phyloP scores from a whole-genome alignment of 2,888 invertebrate species.

The Troides aeacus region DNA sequence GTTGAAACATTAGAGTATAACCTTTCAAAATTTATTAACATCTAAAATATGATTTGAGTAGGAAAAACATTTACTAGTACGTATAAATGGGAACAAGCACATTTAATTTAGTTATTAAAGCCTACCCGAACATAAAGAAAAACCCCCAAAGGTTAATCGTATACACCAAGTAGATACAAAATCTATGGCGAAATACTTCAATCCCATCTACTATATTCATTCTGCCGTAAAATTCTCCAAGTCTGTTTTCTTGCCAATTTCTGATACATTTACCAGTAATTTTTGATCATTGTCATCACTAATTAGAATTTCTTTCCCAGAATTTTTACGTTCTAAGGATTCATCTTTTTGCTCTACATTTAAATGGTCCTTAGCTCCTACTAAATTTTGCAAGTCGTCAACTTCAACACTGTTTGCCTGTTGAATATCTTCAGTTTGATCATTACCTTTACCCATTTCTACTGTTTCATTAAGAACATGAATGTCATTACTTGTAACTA shows the following conservation, averaged over 20 bases:
- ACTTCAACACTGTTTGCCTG: slow-evolving; percentile 29
- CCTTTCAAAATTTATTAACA: neutral
- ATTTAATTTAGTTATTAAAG: neutral
- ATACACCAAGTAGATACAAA: slow-evolving; percentile 15
- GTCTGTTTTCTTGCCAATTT: slow-evolving; percentile 9
- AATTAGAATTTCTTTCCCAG: slow-evolving; percentile 10
- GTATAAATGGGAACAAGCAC: neutral
- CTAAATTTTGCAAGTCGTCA: slow-evolving; percentile 14
- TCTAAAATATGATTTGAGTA: neutral
- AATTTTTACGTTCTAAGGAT: slow-evolving; percentile 3
- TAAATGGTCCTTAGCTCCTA: slow-evolving; percentile 1
- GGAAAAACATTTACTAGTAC: neutral
- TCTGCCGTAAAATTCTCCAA: slow-evolving; percentile 8
- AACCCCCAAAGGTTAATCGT: neutral
- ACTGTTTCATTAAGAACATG: slow-evolving; percentile 61
- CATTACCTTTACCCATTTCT: slow-evolving; percentile 50
- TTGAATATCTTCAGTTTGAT: slow-evolving; percentile 35
- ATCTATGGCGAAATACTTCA: slow-evolving; percentile 1
- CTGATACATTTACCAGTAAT: slow-evolving; percentile 14
- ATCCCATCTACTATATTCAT: neutral
- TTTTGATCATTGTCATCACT: slow-evolving; percentile 16
- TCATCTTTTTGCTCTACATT: slow-evolving; percentile 1
- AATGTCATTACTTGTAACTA: slow-evolving; percentile 63
- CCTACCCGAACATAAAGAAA: neutral
- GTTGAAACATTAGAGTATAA: too few relatives aligned